Conservation (phyloP, 2,113 vertebrate species). For the Aptenodytes forsteri region DNA sequence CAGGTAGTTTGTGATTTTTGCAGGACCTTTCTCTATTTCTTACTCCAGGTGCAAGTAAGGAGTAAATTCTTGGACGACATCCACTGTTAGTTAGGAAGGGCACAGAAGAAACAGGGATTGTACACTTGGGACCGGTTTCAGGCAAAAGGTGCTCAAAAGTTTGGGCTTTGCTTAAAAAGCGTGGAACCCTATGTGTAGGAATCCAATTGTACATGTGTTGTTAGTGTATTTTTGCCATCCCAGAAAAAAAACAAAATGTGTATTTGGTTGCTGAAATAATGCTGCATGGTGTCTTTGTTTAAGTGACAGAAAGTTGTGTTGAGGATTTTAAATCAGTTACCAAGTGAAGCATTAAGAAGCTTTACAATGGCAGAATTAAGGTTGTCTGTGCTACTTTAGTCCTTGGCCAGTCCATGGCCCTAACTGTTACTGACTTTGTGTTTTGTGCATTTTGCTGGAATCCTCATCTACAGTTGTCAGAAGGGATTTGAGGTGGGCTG, state of each 20-base stretch:
- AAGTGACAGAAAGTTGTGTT: neutral
- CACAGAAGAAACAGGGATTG: neutral
- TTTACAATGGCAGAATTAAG: neutral
- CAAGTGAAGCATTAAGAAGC: neutral
- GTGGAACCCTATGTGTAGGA: neutral
- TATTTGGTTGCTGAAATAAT: neutral
- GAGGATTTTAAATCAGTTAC: neutral
- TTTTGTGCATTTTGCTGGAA: neutral
- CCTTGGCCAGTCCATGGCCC: too few relatives aligned
- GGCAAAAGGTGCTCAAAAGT: neutral
- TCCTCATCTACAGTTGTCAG: neutral
- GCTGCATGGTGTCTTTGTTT: neutral
- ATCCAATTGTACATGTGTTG: neutral
- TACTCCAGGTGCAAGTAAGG: neutral
- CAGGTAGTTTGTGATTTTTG: neutral
- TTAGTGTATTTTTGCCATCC: neutral
- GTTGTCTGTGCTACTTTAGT: neutral
- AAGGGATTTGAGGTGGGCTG: neutral
- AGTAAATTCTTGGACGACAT: neutral
- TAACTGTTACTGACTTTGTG: neutral
- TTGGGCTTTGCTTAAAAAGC: neutral
- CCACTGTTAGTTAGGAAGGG: neutral
- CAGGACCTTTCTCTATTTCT: neutral
- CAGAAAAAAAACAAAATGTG: neutral
- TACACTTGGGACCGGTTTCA: neutral